These are phyloP conservation scores for Astropecten irregularis DNA, from an alignment of 53 echinoderm and acorn worm genomes.

Conservation along the genomic window DNA sequence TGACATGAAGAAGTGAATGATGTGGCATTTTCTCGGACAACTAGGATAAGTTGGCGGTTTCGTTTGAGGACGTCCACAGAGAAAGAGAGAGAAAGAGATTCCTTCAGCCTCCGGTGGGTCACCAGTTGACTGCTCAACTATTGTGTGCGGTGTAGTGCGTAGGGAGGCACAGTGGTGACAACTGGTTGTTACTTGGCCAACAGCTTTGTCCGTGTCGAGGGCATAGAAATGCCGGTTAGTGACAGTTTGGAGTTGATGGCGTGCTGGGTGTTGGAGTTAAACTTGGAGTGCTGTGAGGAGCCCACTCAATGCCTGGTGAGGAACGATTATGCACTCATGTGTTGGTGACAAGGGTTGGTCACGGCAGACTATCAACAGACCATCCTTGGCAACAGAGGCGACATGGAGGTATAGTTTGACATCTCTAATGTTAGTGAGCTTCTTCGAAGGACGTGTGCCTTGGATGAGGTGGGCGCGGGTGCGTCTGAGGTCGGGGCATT, in stretches of 20 bases:
- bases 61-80: conserved; percentile 70
- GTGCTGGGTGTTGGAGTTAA: conserved; percentile 68
- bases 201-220: conserved; percentile 72
- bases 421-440: conserved; percentile 71
- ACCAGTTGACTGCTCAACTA: conserved; percentile 51
- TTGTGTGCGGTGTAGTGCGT: too few relatives aligned
- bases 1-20: conserved; percentile 67
- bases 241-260: conserved; percentile 51
- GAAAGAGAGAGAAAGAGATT: conserved; percentile 41
- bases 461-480: conserved; percentile 57
- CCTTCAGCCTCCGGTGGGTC: conserved; percentile 69
- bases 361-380: conserved; percentile 59
- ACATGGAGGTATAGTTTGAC: conserved; percentile 72
- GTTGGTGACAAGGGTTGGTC: conserved; percentile 30
- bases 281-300: conserved; percentile 68
- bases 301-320: conserved; percentile 51
- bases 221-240: conserved; percentile 62
- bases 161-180: conserved; percentile 52
- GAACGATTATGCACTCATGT: conserved; percentile 65
- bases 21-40: conserved; percentile 45
- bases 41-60: conserved; percentile 58
- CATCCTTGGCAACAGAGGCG: conserved; percentile 62
- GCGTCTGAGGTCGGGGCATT: conserved; percentile 16
- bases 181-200: conserved; percentile 30
- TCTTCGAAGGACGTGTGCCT: conserved; percentile 71